phyloP scores from a whole-genome alignment of 2,113 vertebrate genomes.

The Beaufortia kweichowensis region DNA sequence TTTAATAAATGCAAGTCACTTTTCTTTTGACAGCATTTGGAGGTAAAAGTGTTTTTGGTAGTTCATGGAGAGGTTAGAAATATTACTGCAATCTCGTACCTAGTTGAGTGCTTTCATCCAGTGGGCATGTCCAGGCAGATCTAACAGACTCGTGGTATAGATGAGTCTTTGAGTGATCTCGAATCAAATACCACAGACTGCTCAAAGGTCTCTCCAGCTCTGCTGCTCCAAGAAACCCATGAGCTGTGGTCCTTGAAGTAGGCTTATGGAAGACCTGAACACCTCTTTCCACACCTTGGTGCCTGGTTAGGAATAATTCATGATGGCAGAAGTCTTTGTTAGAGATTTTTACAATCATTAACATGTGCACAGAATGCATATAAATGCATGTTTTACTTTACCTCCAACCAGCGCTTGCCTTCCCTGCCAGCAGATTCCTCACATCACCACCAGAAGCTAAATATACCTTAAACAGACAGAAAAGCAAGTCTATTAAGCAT shows the following conservation, averaged over 20 bases:
- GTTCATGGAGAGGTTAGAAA: neutral
- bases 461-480: slow-evolving; percentile 77
- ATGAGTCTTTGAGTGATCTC: slow-evolving; percentile 83
- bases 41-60: too few relatives aligned
- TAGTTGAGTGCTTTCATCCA: slow-evolving; percentile 86
- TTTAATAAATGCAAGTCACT: neutral
- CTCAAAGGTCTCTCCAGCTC: slow-evolving; percentile 81
- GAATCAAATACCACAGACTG: slow-evolving; percentile 81
- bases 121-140: slow-evolving; percentile 81
- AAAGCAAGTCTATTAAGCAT: slow-evolving; percentile 5
- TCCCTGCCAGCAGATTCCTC: slow-evolving; percentile 78
- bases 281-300: slow-evolving; percentile 84
- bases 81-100: slow-evolving; percentile 71
- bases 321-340: neutral
- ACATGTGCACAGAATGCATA: neutral
- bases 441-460: slow-evolving; percentile 83
- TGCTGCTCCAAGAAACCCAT: slow-evolving; percentile 86
- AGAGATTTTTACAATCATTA: neutral
- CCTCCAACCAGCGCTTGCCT: slow-evolving; percentile 87
- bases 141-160: slow-evolving; percentile 84
- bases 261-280: slow-evolving; percentile 85
- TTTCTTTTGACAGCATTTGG: neutral
- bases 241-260: slow-evolving; percentile 81
- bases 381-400: slow-evolving; percentile 54
- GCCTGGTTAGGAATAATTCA: slow-evolving; percentile 65